Evolutionary conservation across 2,113 vertebrate genomes (phyloP), one percentile per base, ranked within the genome.

Genomic region (Phalacrocorax carbo): DNA sequence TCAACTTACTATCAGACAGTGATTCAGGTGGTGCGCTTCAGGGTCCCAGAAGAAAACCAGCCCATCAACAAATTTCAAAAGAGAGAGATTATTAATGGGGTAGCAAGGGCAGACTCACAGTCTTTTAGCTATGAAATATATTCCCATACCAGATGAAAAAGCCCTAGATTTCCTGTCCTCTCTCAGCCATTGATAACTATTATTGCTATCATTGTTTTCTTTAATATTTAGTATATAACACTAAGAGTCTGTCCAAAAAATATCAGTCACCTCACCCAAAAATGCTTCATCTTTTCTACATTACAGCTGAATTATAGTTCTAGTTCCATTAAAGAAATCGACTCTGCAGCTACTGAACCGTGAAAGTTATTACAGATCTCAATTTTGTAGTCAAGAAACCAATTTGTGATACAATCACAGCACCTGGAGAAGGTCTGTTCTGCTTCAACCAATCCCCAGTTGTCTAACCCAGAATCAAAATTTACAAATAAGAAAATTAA

Each of bases 351-450:
- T 94, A 92, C 26, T 57, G 90, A 86, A 49, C 83, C 86, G 44
- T 88, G 89, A 86, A 95, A 93, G 65, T 90, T 95, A 83, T 69
- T 91, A 93, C 64, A 90, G 40, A 83, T 92, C 85, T 80, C 89
- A 68, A 15, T 96, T 88, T 86, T 60, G 62, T 61, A 94, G 85
- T 82, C 75, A 80, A 71, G 55, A 92, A 87, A 76, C 44, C 76
- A 90, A 76, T 72, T 70, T 93, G 66, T 3, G 42, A 86, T 79
- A 82, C 48, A 48, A 27, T 93, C 80, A 46, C 3, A 15, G 64
- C n/a, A 55, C 62, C 46, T 60, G 44, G 62, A 86, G 54, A 69
- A 91, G 36, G n/a, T 54, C 75, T 82, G 12, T 54, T 91, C 36
- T 82, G n/a, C 42, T 65, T 85, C 71, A 65, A 19, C 58, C 15